Evolutionary conservation across 2,888 invertebrate genomes (phyloP).

Genomic region (Apomyelois bistriatella): DNA sequence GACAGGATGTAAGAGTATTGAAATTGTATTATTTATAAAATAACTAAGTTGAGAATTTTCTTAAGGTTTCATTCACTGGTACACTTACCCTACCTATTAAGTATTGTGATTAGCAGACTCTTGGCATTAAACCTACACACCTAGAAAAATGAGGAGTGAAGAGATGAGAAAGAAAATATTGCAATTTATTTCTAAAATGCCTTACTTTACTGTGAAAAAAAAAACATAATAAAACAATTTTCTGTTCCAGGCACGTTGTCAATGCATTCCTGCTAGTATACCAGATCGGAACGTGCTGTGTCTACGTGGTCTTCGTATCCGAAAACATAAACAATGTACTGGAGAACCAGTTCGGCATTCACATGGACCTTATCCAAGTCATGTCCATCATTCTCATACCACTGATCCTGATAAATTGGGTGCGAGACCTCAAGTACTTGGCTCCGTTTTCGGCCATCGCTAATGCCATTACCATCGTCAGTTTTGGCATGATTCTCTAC

Average conservation of each 20-base stretch:
- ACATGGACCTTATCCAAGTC: constrained; percentile 80
- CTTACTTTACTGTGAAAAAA: no score
- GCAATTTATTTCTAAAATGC: no score
- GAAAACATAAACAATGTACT: constrained; percentile 88
- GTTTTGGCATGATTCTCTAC: constrained; percentile 92
- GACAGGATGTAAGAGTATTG: no score
- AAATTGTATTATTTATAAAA: no score
- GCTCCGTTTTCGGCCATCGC: constrained; percentile 95
- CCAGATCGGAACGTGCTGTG: constrained; percentile 97
- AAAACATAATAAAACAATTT: neutral
- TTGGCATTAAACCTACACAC: no score
- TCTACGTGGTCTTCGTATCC: constrained; percentile 96
- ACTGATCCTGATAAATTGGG: constrained; percentile 89
- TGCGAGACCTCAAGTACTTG: constrained; percentile 90
- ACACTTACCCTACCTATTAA: no score
- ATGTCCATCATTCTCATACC: constrained; percentile 87
- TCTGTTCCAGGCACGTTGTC: constrained; percentile 81
- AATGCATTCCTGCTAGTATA: constrained; percentile 90
- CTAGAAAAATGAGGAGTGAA: no score
- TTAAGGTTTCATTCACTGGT: no score
- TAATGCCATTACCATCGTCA: constrained; percentile 89
- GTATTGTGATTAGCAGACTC: no score
- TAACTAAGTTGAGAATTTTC: no score
- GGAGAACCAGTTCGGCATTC: constrained; percentile 69
- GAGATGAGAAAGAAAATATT: no score